A percentile compares a stretch with the other conserved stretches of the same genome.
Evolutionary conservation across 2,797 vertebrate genomes (phyloP).

Genomic region (Acridotheres tristis): DNA sequence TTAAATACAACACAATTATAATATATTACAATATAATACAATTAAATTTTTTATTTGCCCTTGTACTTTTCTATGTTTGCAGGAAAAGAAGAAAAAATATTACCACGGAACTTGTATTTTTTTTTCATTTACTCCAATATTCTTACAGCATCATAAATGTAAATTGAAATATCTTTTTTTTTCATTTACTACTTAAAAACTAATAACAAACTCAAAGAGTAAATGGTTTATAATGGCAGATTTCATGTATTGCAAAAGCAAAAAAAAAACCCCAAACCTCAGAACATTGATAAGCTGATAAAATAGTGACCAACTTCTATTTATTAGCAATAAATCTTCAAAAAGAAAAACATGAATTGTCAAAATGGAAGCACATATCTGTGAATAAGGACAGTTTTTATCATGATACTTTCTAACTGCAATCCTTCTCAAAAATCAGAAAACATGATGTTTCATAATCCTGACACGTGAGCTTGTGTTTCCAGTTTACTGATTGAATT

Average conservation of each 20-base stretch:
- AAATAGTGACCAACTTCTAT: neutral
- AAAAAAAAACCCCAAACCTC: neutral
- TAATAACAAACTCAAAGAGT: neutral
- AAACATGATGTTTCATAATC: neutral
- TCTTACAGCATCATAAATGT: neutral
- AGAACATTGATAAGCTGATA: neutral
- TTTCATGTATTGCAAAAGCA: neutral
- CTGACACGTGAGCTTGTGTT: neutral
- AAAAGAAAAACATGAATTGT: neutral
- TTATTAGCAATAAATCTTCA: neutral
- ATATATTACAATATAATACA: too few relatives aligned
- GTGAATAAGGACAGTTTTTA: neutral
- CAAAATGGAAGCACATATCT: neutral
- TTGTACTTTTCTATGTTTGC: neutral
- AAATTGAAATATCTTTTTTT: rapidly evolving
- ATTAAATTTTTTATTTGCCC: neutral
- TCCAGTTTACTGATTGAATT: neutral
- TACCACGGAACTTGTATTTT: neutral
- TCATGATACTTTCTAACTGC: neutral
- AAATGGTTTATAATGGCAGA: neutral
- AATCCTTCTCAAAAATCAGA: neutral
- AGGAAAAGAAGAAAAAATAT: neutral
- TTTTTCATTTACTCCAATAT: neutral
- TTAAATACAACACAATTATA: neutral
- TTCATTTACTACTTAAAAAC: neutral